Base-by-base conservation (phyloP, 2,888 invertebrate genomes). In the Dicycla oo region DNA sequence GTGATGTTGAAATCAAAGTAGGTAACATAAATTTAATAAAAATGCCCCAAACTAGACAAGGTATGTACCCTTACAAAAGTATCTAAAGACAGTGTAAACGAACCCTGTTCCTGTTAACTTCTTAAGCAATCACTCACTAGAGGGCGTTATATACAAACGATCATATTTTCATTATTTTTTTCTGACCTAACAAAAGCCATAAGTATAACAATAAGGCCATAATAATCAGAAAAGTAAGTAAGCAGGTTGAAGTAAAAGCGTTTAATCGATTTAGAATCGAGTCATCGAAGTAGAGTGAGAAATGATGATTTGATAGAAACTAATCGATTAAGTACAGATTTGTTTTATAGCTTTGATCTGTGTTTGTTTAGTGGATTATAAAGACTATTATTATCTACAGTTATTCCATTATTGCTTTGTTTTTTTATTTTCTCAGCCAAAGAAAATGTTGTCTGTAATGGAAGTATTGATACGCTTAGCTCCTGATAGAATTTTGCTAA, bases 221-320 rank as follows among this genome's bases (percentile, higher is more conserved):
- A 20, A 62, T 56, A 73, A 80, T 38, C 49, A 71, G 65, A 77
- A 88, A 87, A 86, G 75, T 73, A 72, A 75, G 81, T 78, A 77
- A 88, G 53, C 79, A 80, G 87, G 85, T 77, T 87, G 66, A 72
- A 82, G 80, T 84, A 87, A 88, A 88, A 88, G 88, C 89, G 84
- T 78, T 54, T 80, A 88, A 89, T 87, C 77, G 75, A 89, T 90
- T 87, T 78, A 81, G 69, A 84, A 74, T 73, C 73, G 69, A 78
- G 69, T 63, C 47, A 74, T 23, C 56, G 64, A 86, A 85, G 67
- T 88, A 80, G 86, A 88, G 81, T 88, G 83, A 68, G 62, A 84
- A 82, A 87, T 86, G 63, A 72, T 81, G 68, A 78, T 71, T 74
- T 69, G 34, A 62, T 66, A 58, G 65, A 57, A 65, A 80, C 78